A percentile compares a stretch with the other conserved stretches of the same genome.
phyloP scores from a whole-genome alignment of 2,797 vertebrate genomes.

The Argentina silus region DNA sequence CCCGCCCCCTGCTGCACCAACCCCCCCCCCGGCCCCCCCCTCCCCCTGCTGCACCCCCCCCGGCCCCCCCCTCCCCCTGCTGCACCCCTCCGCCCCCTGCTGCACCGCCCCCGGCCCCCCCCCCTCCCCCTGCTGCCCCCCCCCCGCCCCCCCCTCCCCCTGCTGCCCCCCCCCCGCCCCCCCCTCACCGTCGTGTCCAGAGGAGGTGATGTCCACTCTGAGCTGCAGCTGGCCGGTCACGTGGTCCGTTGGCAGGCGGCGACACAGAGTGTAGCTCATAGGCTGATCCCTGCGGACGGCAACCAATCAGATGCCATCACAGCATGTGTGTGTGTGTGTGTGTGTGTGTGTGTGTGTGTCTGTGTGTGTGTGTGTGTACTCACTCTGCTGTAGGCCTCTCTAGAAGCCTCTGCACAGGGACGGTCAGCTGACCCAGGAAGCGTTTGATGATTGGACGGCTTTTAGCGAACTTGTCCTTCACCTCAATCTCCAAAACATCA shows the following conservation, averaged over 20 bases:
- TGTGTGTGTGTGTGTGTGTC: neutral
- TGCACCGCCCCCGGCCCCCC: too few species aligned
- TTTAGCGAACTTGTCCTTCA: slow-evolving; percentile 98
- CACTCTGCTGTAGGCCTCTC: slow-evolving; percentile 91
- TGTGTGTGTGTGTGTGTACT: slow-evolving; percentile 44
- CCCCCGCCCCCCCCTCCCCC: neutral
- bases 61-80: too few species aligned
- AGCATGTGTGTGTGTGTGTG: neutral
- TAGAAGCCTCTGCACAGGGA: slow-evolving; percentile 91
- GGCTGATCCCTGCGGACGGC: slow-evolving; percentile 82
- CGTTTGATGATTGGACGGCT: slow-evolving; percentile 97
- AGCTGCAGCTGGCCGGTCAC: slow-evolving; percentile 95
- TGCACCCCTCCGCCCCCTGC: too few species aligned
- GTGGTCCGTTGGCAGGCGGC: slow-evolving; percentile 93
- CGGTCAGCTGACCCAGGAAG: slow-evolving; percentile 93
- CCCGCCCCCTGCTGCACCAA: too few species aligned
- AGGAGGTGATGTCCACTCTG: slow-evolving; percentile 89
- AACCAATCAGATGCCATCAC: neutral
- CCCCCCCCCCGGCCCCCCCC: too few species aligned
- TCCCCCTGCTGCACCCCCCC: too few species aligned
- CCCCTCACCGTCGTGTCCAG: slow-evolving; percentile 87
- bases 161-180: neutral
- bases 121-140: neutral
- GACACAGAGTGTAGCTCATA: slow-evolving; percentile 89
- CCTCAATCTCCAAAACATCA: slow-evolving; percentile 92